Evolutionary conservation across 2,888 invertebrate species (phyloP).

Genomic region (Tinea pellionella): DNA sequence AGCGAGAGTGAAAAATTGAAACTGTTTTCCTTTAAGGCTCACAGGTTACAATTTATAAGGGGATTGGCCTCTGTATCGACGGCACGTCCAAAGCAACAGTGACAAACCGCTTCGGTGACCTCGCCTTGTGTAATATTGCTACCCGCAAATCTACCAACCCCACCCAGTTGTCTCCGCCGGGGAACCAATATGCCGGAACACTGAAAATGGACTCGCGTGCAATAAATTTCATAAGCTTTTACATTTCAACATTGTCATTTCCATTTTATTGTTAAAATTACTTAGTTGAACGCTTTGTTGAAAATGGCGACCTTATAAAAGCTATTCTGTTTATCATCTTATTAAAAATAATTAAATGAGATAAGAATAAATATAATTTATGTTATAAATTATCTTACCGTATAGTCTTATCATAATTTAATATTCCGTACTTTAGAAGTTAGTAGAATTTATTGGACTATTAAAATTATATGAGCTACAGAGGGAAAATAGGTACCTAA

Average conservation of each 20-base stretch:
- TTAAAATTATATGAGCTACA: not conserved
- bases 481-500: not conserved
- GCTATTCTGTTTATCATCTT: no score
- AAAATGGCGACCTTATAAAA: no score
- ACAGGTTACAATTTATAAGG: conserved; percentile 11
- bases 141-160: not conserved
- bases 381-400: not conserved
- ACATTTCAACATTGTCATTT: not conserved
- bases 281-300: no score
- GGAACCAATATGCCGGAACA: not conserved
- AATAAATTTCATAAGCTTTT: not conserved
- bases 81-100: conserved; percentile 2
- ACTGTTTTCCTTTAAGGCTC: not conserved
- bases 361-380: not conserved
- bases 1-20: conserved; percentile 5
- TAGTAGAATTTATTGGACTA: not conserved
- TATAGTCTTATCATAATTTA: not conserved
- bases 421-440: not conserved
- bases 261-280: no score
- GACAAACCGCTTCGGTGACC: conserved; percentile 9
- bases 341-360: not conserved
- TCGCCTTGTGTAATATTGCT: not conserved
- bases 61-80: conserved; percentile 6
- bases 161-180: not conserved
- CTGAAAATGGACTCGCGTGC: not conserved